Base-by-base conservation (phyloP, 2,113 vertebrate species). In the Chaetops frenatus region DNA sequence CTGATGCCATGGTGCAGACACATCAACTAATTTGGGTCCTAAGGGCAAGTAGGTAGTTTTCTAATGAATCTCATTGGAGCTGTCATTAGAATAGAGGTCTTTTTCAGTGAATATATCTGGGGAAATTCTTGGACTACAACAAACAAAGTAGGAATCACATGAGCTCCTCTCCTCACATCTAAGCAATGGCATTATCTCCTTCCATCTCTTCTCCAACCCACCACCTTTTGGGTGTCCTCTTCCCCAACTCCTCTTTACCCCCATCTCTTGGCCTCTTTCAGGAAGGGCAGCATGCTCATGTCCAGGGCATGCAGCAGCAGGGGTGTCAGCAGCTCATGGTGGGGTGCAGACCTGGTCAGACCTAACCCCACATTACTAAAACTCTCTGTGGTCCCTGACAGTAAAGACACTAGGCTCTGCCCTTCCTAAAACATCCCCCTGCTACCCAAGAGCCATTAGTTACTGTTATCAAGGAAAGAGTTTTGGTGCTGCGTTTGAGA, bases 401-500 rank as follows among this genome's bases (percentile, higher is more conserved):
- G 19, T 9, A 48, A 56, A 92, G 60, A 67, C n/a, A 84, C 21
- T 35, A 3, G 0, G 0, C 27, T 90, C 33, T 47, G 44, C 36
- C 54, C 42, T 69, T 72, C 72, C 62, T 38, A 50, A 35, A 89
- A 73, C 19, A n/a, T 36, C 22, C 27, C 73, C 9, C 24, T 60
- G 48, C 35, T 48, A 36, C 15, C 27, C n/a, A 47, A 92, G 54
- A 82, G 56, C 58, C 86, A 94, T 92, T 94, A 90, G 77, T 93
- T 90, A 93, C 23, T 42, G 18, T 72, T 93, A 90, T 81, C 85
- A 93, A 62, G 58, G 54, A 29, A 74, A 88, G 23, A 80, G 35
- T 77, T 93, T 74, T 78, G 58, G 79, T 92, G 95, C 72, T 83
- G 76, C 93, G 66, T 95, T 92, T 48, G 69, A 90, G 88, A 83